These are phyloP conservation scores for Paralvinella palmiformis DNA, from an alignment of 1,140 invertebrate genomes.

Conservation along the genomic window DNA sequence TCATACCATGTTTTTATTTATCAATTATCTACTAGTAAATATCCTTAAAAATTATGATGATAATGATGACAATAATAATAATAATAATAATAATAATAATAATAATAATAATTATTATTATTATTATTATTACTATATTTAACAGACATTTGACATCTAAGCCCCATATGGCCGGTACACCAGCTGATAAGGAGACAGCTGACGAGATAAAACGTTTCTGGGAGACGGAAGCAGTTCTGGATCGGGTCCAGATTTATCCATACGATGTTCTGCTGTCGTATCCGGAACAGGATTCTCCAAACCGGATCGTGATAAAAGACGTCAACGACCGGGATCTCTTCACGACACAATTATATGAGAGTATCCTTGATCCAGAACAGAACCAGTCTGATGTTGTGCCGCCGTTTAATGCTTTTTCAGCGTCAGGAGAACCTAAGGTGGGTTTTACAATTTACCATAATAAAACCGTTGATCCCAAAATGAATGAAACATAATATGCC, in stretches of 20 bases:
- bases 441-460: background rate
- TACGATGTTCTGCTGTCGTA: conserved; percentile 44
- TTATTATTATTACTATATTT: background rate
- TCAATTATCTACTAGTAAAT: no score
- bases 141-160: conserved; percentile 30
- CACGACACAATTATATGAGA: conserved; percentile 24
- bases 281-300: conserved; percentile 22
- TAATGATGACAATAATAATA: no score
- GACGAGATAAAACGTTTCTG: conserved; percentile 30
- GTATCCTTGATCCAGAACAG: conserved; percentile 32
- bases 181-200: conserved; percentile 29
- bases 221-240: conserved; percentile 29
- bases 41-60: no score
- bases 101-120: no score
- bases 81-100: no score
- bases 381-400: conserved; percentile 35
- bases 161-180: conserved; percentile 41
- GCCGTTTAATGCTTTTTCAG: conserved; percentile 41
- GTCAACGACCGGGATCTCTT: conserved; percentile 7
- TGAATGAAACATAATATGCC: no score
- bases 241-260: conserved; percentile 32
- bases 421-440: conserved; percentile 13
- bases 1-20: no score
- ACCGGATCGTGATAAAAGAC: background rate
- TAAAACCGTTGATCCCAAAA: no score